Base-by-base conservation (phyloP, 23 tunicate genomes). In the Ascidia mentula region DNA sequence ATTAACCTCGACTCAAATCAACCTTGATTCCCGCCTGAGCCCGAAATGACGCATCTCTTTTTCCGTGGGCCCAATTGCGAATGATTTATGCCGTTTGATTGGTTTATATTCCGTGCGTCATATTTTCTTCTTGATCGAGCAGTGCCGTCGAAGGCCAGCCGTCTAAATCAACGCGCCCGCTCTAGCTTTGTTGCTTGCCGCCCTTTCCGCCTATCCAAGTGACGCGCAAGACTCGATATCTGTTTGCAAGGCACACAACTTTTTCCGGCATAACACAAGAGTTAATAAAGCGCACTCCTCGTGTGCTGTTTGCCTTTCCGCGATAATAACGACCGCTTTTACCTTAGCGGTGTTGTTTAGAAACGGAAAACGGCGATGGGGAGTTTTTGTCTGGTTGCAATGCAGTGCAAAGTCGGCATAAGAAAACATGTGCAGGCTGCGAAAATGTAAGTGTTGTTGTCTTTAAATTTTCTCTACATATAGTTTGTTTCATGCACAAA, bases 201-300 rank as follows among this genome's bases (percentile, higher is more conserved):
- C 65, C 65, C 22, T 20, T 20, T 26, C 65, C 12, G 24, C 65
- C 24, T 53, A 20, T 26, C 65, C 12, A 26, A 53, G 65, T 53
- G 65, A 53, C 65, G 65, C 24, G 28, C 65, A 53, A 9, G 65
- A 53, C 65, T 53, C 65, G 65, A 53, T 20, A 9, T 3, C 2
- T 53, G 65, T 53, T 53, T 53, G 65, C 13, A 26, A 6, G 65
- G 65, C 13, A 53, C 65, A 53, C 65, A 53, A 53, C 24, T 20
- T 53, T 53, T 53, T 53, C 65, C 65, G 65, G 65, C 65, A 53
- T 53, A 53, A 53, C 65, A 53, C 28, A n/a, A 26, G 65, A 53
- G 22, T 53, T 53, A 53, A 53, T 53, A 53, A 53, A 53, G 65
- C 65, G 24, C n/a, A n/a, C n/a, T 3, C 65, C 28, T 20, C 65